Evolutionary conservation across 1,140 invertebrate species (phyloP).

Genomic region (Babylonia areolata): DNA sequence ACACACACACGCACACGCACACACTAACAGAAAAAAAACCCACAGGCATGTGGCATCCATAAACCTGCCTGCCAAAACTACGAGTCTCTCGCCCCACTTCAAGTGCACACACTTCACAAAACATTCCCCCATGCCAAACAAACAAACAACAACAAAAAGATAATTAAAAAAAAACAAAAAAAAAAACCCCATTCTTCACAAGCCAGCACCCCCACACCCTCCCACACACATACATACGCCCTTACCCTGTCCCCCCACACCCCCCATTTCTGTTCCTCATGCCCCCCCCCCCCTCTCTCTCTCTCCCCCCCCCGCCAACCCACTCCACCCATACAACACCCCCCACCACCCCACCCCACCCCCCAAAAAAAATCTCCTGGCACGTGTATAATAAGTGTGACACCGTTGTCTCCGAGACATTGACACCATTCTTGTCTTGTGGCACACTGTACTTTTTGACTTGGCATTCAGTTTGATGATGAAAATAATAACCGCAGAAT

Average conservation of each 20-base stretch:
- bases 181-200: no score
- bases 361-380: neutral
- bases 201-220: no score
- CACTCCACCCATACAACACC: neutral
- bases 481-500: no score
- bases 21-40: no score
- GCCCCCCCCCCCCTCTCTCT: neutral
- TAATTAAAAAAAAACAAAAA: neutral
- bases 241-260: neutral
- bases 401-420: no score
- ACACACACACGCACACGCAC: constrained; percentile 25
- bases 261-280: neutral
- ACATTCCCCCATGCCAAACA: no score
- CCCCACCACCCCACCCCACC: neutral
- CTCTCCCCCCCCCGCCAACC: neutral
- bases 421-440: no score
- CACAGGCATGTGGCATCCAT: neutral
- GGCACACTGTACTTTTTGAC: no score
- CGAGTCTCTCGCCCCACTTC: constrained; percentile 49
- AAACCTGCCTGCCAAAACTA: constrained; percentile 41
- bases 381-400: neutral
- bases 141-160: neutral
- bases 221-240: no score
- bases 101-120: constrained; percentile 75
- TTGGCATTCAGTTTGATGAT: no score